Conservation (phyloP, 2,113 vertebrate genomes). For the Caranx ignobilis region DNA sequence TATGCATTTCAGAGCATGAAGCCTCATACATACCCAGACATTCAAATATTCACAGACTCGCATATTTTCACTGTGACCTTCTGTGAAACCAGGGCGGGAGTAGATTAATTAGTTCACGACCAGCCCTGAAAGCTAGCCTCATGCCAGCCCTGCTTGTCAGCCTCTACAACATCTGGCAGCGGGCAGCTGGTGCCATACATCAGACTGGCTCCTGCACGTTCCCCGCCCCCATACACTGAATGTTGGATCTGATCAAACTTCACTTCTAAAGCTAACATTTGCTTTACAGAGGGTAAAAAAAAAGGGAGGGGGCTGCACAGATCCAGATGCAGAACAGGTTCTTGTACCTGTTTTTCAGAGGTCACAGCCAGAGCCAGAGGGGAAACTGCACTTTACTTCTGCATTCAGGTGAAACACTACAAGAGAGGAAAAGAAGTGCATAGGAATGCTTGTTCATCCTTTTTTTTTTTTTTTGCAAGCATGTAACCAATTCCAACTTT, state of each 20-base stretch:
- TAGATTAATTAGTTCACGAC: slow-evolving; percentile 81
- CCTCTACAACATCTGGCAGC: slow-evolving; percentile 82
- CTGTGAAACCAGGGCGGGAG: slow-evolving; percentile 67
- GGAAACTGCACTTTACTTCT: slow-evolving; percentile 10
- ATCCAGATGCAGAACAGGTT: slow-evolving; percentile 46
- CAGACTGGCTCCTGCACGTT: slow-evolving; percentile 74
- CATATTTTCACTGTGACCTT: slow-evolving; percentile 73
- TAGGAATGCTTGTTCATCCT: slow-evolving; percentile 48
- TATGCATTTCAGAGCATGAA: slow-evolving; percentile 17
- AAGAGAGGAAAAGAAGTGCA: slow-evolving; percentile 1
- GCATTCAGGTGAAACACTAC: slow-evolving; percentile 11
- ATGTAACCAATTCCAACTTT: slow-evolving; percentile 38
- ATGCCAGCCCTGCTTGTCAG: slow-evolving; percentile 77
- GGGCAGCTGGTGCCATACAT: slow-evolving; percentile 86
- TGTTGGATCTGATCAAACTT: slow-evolving; percentile 73
- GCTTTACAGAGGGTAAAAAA: slow-evolving; percentile 49
- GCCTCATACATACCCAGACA: slow-evolving; percentile 15
- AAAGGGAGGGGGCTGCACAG: neutral
- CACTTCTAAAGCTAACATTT: slow-evolving; percentile 82
- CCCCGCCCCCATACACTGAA: slow-evolving; percentile 65
- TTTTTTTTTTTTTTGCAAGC: slow-evolving; percentile 28
- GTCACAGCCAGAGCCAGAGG: slow-evolving; percentile 48
- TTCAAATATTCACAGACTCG: slow-evolving; percentile 48
- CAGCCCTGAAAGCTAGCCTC: slow-evolving; percentile 70
- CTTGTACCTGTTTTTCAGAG: slow-evolving; percentile 51